phyloP scores from a whole-genome alignment of 1,140 invertebrate genomes.

The Drosophila melanogaster region Release_6_plus_ISO1_MT NT_037436.4:19464001-19464500 shows the following conservation, averaged over 20 bases:
- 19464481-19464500: slow-evolving; percentile 85
- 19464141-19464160: slow-evolving; percentile 60
- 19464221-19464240: slow-evolving; percentile 37
- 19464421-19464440: slow-evolving; percentile 59
- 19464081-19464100: slow-evolving; percentile 66
- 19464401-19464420: slow-evolving; percentile 49
- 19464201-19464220: slow-evolving; percentile 46
- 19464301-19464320: slow-evolving; percentile 26
- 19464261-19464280: slow-evolving; percentile 27
- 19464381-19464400: slow-evolving; percentile 60
- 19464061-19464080: slow-evolving; percentile 77
- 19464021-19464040: slow-evolving; percentile 36
- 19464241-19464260: slow-evolving; percentile 42
- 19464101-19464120: slow-evolving; percentile 42
- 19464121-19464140: slow-evolving; percentile 53
- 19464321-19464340: slow-evolving; percentile 24
- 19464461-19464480: slow-evolving; percentile 84
- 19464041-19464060: slow-evolving; percentile 51
- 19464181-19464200: slow-evolving; percentile 58
- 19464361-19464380: slow-evolving; percentile 61
- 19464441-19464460: slow-evolving; percentile 81
- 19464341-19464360: slow-evolving; percentile 41
- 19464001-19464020: slow-evolving; percentile 3
- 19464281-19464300: slow-evolving; percentile 23
- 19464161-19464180: slow-evolving; percentile 59